phyloP scores from a whole-genome alignment of 2,797 vertebrate species.

The Lerista edwardsae region DNA sequence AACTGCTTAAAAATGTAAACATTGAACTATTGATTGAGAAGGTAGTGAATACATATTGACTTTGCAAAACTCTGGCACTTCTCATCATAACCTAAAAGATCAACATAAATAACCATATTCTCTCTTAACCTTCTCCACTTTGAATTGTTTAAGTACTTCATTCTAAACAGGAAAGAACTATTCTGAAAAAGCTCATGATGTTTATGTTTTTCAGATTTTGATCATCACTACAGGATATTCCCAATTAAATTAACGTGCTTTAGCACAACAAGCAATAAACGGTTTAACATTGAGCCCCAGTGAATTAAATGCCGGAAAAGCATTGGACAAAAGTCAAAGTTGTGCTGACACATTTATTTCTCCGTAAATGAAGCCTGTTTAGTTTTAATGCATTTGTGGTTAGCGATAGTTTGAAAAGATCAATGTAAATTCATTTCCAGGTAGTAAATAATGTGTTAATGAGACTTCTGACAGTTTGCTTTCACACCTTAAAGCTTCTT shows the following conservation, averaged over 20 bases:
- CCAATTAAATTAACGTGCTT: constrained; percentile 75
- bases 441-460: constrained; percentile 80
- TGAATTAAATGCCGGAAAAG: constrained; percentile 79
- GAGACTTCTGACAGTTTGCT: constrained; percentile 76
- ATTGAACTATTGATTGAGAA: constrained; percentile 40
- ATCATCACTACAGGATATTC: constrained; percentile 73
- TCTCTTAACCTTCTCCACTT: constrained; percentile 33
- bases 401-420: constrained; percentile 81
- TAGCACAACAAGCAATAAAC: constrained; percentile 81
- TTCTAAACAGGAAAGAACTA: constrained; percentile 61
- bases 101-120: constrained; percentile 26
- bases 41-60: not conserved
- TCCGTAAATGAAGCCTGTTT: constrained; percentile 81
- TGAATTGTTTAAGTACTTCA: constrained; percentile 50
- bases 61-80: constrained; percentile 21
- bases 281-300: constrained; percentile 77
- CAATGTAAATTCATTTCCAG: constrained; percentile 83
- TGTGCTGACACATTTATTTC: constrained; percentile 85
- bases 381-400: constrained; percentile 86
- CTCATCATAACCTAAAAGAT: not conserved
- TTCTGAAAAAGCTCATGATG: constrained; percentile 52
- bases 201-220: constrained; percentile 72
- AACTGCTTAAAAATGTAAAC: constrained; percentile 51
- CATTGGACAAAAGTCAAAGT: constrained; percentile 79
- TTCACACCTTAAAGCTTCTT: constrained; percentile 76